Evolutionary conservation across 2,797 vertebrate genomes (phyloP).

Genomic region (Oreochromis mossambicus): DNA sequence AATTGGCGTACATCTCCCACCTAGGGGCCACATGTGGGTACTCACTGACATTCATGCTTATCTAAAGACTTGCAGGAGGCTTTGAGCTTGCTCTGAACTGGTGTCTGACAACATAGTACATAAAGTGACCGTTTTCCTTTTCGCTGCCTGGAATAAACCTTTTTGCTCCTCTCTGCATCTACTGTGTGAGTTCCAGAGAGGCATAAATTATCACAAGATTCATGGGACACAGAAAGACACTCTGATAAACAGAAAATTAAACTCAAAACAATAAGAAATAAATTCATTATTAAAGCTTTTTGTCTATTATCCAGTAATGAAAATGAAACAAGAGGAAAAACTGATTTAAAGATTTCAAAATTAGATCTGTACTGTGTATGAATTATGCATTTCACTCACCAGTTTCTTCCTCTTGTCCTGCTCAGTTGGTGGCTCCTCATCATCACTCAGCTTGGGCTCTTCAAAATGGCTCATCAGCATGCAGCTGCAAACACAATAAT

Average conservation of each 20-base stretch:
- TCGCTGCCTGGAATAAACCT: background rate
- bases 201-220: background rate
- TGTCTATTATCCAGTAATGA: background rate
- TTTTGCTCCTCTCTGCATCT: background rate
- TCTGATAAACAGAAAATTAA: background rate
- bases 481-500: conserved; percentile 80
- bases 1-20: conserved; percentile 17
- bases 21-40: background rate
- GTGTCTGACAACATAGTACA: background rate
- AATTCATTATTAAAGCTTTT: background rate
- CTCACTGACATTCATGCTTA: conserved; percentile 3
- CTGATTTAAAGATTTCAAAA: background rate
- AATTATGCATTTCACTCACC: conserved; percentile 68
- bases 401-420: conserved; percentile 97
- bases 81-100: background rate
- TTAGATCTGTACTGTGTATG: background rate
- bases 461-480: conserved; percentile 94
- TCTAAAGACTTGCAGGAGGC: background rate
- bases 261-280: background rate
- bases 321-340: background rate
- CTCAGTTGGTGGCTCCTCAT: conserved; percentile 94
- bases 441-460: conserved; percentile 88
- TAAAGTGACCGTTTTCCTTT: background rate
- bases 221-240: background rate
- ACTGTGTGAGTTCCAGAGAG: background rate